Evolutionary conservation across 2,113 vertebrate genomes (phyloP).

Genomic region (Scortum barcoo): DNA sequence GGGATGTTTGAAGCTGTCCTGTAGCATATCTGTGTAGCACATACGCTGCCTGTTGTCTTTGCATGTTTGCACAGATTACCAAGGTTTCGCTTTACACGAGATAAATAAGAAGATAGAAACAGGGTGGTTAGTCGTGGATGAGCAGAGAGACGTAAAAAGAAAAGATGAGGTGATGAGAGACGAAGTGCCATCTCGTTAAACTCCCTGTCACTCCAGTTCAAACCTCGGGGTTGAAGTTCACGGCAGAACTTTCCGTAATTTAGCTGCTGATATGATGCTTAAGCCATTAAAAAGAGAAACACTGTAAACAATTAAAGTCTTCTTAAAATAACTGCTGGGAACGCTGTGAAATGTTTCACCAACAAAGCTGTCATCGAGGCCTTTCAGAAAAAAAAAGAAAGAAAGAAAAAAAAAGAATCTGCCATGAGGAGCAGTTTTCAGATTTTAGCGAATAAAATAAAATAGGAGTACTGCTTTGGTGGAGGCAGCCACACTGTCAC

Average conservation of each 20-base stretch:
- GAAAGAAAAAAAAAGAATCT: conserved; percentile 22
- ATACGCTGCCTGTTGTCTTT: conserved; percentile 32
- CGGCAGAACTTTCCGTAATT: conserved; percentile 30
- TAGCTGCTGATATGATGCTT: conserved; percentile 28
- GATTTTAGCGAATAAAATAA: conserved; percentile 47
- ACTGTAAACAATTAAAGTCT: conserved; percentile 47
- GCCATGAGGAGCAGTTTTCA: conserved; percentile 51
- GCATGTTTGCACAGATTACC: conserved; percentile 11
- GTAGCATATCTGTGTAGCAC: conserved; percentile 1
- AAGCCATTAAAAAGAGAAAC: conserved; percentile 39
- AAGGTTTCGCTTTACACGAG: conserved; percentile 26
- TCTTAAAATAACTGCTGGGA: conserved; percentile 59
- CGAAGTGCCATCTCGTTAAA: conserved; percentile 3
- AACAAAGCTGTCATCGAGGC: conserved; percentile 58
- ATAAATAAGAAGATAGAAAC: conserved; percentile 18
- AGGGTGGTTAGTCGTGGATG: neutral
- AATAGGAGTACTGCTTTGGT: conserved; percentile 44
- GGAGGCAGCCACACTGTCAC: conserved; percentile 48
- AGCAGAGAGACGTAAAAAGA: neutral
- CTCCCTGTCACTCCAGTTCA: conserved; percentile 8
- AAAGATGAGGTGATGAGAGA: conserved; percentile 6
- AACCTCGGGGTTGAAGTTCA: conserved; percentile 23
- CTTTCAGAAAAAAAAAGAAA: conserved; percentile 25
- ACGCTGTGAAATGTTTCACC: conserved; percentile 57
- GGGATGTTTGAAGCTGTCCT: neutral